A percentile compares a stretch with the other conserved stretches of the same genome.
Conservation (phyloP, 2,797 vertebrate species). For the Antennarius maculatus region DNA sequence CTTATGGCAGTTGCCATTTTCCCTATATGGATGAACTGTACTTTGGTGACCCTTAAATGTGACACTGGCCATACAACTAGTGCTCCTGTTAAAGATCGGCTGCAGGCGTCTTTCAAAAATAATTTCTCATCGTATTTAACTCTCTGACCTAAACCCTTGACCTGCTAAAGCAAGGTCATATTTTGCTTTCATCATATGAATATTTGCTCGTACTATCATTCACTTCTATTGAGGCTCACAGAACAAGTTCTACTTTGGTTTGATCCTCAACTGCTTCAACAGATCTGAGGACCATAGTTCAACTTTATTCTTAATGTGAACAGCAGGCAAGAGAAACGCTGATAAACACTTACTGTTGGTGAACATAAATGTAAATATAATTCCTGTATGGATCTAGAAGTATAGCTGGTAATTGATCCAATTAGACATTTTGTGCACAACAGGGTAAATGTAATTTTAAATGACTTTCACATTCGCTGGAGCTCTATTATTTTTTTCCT, state of each 20-base stretch:
- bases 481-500: constrained; percentile 6
- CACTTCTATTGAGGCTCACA: neutral
- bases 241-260: neutral
- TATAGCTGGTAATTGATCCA: neutral
- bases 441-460: neutral
- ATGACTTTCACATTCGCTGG: neutral
- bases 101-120: neutral
- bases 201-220: neutral
- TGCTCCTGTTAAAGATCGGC: no score
- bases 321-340: neutral
- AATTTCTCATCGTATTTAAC: neutral
- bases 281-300: neutral
- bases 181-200: neutral
- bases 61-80: no score
- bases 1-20: neutral
- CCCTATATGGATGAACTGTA: neutral
- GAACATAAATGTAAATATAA: no score
- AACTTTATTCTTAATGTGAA: neutral
- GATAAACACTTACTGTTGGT: no score
- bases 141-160: neutral
- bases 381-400: neutral
- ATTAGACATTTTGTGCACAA: neutral
- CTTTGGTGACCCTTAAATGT: neutral
- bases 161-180: neutral
- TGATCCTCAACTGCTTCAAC: neutral